Percentiles rank a stretch among this genome's conserved stretches.
Conservation (phyloP, 2,888 invertebrate genomes). For the Lithophane leautieri region DNA sequence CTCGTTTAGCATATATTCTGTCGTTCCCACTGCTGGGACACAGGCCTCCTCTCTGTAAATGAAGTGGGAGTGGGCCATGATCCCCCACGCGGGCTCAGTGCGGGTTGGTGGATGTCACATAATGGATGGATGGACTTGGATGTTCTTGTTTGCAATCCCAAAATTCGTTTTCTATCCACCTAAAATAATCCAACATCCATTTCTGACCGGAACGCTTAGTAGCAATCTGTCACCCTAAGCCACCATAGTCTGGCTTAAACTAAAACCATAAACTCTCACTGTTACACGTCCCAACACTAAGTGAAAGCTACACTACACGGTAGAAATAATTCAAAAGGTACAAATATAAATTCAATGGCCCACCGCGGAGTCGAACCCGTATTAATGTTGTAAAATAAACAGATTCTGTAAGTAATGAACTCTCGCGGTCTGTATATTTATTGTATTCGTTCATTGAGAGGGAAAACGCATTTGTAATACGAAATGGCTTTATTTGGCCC, state of each 20-base stretch:
- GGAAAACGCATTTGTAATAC: slow-evolving; percentile 74
- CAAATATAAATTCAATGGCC: slow-evolving; percentile 80
- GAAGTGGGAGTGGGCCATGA: too few species aligned
- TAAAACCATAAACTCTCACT: slow-evolving; percentile 29
- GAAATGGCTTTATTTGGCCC: slow-evolving; percentile 72
- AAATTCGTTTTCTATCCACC: not conserved
- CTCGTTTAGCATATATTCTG: too few species aligned
- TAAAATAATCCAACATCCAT: not conserved
- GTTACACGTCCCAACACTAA: slow-evolving; percentile 47
- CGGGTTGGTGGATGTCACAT: too few species aligned
- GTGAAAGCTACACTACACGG: slow-evolving; percentile 52
- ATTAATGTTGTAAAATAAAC: slow-evolving; percentile 79
- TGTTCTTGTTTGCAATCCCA: not conserved
- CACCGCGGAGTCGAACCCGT: slow-evolving; percentile 74
- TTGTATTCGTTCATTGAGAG: slow-evolving; percentile 73
- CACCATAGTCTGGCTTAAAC: slow-evolving; percentile 2
- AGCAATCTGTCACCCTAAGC: slow-evolving; percentile 7
- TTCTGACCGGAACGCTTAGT: not conserved
- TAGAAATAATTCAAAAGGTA: slow-evolving; percentile 74
- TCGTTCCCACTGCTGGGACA: too few species aligned
- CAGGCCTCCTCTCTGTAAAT: too few species aligned
- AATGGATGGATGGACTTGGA: too few species aligned
- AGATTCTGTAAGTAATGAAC: slow-evolving; percentile 76
- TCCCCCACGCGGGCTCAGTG: too few species aligned
- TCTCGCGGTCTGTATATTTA: slow-evolving; percentile 70